Conservation (phyloP, 2,797 vertebrate species). For the Brachyrhaphis roseni region DNA sequence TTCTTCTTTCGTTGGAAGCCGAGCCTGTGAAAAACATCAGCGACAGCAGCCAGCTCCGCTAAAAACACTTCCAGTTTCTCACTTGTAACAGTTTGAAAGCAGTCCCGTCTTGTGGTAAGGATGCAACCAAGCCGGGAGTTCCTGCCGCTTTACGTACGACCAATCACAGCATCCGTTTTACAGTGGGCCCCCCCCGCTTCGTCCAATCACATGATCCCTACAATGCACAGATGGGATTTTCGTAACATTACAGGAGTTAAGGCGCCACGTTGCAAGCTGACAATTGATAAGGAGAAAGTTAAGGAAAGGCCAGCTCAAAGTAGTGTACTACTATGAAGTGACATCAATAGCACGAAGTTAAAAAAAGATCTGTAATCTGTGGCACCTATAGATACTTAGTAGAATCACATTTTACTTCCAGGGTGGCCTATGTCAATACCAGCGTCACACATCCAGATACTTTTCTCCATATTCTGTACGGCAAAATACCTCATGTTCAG, state of each 20-base stretch:
- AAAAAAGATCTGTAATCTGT: not conserved
- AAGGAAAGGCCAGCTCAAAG: not conserved
- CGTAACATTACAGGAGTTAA: slow-evolving; percentile 56
- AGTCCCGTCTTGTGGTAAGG: slow-evolving; percentile 43
- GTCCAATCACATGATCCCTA: not conserved
- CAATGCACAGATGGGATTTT: slow-evolving; percentile 66
- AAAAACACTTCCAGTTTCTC: slow-evolving; percentile 7
- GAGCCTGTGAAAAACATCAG: slow-evolving; percentile 7
- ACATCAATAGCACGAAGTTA: not conserved
- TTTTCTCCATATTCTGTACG: not conserved
- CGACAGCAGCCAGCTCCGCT: not conserved
- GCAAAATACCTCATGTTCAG: not conserved
- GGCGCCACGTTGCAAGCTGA: slow-evolving; percentile 83
- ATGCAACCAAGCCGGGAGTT: slow-evolving; percentile 62
- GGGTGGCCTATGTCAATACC: not conserved
- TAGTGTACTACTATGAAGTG: not conserved
- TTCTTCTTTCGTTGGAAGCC: not conserved
- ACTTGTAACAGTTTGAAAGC: slow-evolving; percentile 23
- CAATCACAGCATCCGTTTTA: slow-evolving; percentile 55
- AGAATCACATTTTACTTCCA: not conserved
- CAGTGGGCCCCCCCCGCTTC: not conserved
- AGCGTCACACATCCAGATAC: not conserved
- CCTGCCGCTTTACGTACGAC: slow-evolving; percentile 59
- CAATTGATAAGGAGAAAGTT: not conserved
- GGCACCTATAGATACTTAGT: not conserved